Percentiles rank a stretch among this genome's conserved stretches.
Conservation (phyloP, 2,888 invertebrate genomes). For the Pediacus dermestoides region DNA sequence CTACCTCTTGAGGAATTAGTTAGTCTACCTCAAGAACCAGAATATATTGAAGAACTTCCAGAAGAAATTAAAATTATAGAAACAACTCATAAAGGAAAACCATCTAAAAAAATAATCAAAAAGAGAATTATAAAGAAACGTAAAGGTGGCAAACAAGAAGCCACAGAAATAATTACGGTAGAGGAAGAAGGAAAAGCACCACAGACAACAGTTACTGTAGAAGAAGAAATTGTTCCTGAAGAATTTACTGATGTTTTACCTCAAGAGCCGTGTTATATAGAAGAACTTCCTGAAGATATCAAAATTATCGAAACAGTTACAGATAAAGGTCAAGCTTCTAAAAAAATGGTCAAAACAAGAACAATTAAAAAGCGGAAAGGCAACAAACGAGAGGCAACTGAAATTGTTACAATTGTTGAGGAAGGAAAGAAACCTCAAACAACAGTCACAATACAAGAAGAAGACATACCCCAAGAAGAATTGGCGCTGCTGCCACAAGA, state of each 20-base stretch:
- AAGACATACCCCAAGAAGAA: constrained; percentile 29
- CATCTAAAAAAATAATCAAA: constrained; percentile 38
- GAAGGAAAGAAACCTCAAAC: constrained; percentile 49
- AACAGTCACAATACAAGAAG: constrained; percentile 31
- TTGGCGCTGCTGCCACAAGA: too few species aligned
- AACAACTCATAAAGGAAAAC: constrained; percentile 41
- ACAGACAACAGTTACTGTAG: constrained; percentile 38
- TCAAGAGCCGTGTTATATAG: constrained; percentile 21
- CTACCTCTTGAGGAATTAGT: constrained; percentile 38
- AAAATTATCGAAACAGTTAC: constrained; percentile 33
- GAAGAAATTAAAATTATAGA: constrained; percentile 38
- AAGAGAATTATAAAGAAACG: constrained; percentile 47
- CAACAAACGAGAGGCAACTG: constrained; percentile 40
- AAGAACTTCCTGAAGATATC: constrained; percentile 40
- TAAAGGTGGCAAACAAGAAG: constrained; percentile 46
- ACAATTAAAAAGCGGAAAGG: constrained; percentile 42
- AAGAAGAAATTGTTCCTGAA: constrained; percentile 39
- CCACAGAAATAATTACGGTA: constrained; percentile 43
- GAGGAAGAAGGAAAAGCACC: constrained; percentile 32
- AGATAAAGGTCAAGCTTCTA: constrained; percentile 33
- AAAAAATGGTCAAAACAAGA: constrained; percentile 39
- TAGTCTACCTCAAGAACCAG: constrained; percentile 23
- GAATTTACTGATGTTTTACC: too few species aligned
- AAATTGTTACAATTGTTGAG: constrained; percentile 52
- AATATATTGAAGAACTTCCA: constrained; percentile 27